Evolutionary conservation across 1,140 invertebrate genomes (phyloP), one percentile per base, ranked within the genome.

Genomic region (Telenomus remus): DNA sequence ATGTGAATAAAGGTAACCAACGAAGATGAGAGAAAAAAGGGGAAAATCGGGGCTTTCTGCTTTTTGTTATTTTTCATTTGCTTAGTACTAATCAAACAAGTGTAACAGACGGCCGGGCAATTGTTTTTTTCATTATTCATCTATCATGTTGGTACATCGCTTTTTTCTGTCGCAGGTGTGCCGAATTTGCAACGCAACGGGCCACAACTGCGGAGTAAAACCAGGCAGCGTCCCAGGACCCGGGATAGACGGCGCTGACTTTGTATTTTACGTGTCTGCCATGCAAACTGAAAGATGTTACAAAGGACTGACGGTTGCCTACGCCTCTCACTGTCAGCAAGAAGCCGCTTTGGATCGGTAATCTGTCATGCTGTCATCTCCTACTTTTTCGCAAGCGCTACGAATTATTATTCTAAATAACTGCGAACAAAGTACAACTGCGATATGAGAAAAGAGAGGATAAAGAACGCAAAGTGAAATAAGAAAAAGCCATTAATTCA

Each of bases 291-390:
- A 96, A 77, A 89, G 97, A 16, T 99, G 98, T 87, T 91, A 93
- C 48, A 94, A 96, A 74, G 94, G 94, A 0, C 89, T 96, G 65
- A 99, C 98, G 0, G 96, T 97, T 11, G 98, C 98, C 0, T 99
- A 99, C 89, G 98, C 98, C 10, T 97, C 97, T 4, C 98, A 99
- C 85, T 99, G 98, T 85, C 98, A 99, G 85, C 97, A 98, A 86
- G 98, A 99, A 87, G 91, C 93, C 1, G 92, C 93, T 14, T 88
- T 97, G 48, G 97, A 99, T 88, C 91, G 96, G 95, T 96, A 86
- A 88, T 76, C 50, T 48, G 53, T 72, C 50, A 68, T 65, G 6
- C 50, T 71, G 48, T 77, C 51, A 49, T 54, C 63, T 16, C 13
- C 16, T 16, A 16, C 33, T 48, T 50, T 27, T 43, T 59, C 46